Conservation (phyloP, 2,113 vertebrate genomes). For the Urocynchramus pylzowi region DNA sequence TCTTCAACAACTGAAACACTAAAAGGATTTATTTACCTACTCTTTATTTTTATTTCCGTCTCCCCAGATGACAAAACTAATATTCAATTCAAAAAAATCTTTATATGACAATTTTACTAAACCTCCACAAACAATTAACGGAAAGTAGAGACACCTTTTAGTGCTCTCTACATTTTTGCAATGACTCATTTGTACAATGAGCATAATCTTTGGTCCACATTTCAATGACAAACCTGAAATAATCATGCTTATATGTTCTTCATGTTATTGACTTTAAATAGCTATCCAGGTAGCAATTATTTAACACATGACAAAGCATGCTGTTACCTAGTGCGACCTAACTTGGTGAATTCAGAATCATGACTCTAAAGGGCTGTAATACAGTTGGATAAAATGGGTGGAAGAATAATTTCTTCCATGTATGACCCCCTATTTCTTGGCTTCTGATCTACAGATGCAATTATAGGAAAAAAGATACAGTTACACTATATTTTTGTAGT, state of each 20-base stretch:
- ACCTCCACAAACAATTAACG: neutral
- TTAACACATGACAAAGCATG: slow-evolving; percentile 4
- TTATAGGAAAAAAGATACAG: neutral
- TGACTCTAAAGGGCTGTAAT: neutral
- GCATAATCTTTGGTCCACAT: neutral
- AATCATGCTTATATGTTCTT: neutral
- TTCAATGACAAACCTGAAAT: slow-evolving; percentile 44
- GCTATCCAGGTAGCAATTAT: slow-evolving; percentile 17
- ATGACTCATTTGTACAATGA: neutral
- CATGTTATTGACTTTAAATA: slow-evolving; percentile 30
- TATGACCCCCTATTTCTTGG: neutral
- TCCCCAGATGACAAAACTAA: neutral
- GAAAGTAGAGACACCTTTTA: neutral
- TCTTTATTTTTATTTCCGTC: neutral
- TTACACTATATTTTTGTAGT: neutral
- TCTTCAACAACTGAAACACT: neutral
- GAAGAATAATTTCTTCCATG: neutral
- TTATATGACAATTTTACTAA: neutral
- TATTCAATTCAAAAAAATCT: neutral
- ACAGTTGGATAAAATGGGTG: neutral
- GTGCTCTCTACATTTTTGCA: neutral
- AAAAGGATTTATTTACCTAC: neutral
- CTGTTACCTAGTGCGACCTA: neutral
- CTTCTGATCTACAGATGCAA: neutral
- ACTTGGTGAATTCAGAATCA: neutral